phyloP scores from a whole-genome alignment of 2,113 vertebrate species.

The Siniperca chuatsi region DNA sequence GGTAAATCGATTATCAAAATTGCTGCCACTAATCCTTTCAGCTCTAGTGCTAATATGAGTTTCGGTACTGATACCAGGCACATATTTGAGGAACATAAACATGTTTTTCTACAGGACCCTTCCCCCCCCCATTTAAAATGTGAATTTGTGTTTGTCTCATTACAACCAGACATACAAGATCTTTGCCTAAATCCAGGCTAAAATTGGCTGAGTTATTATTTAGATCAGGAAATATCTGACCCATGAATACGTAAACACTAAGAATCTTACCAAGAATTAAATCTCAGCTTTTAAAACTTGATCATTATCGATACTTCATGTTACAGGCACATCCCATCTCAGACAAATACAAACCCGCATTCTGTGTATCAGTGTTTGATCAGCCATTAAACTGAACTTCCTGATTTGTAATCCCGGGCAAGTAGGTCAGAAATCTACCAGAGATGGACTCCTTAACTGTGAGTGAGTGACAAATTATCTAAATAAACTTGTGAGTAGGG shows the following conservation, averaged over 20 bases:
- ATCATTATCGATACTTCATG: neutral
- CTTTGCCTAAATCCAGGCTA: neutral
- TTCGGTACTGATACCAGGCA: neutral
- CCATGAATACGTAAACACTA: neutral
- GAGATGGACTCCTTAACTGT: too few species aligned
- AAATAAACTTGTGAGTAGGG: too few species aligned
- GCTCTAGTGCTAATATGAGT: neutral
- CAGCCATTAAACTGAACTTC: neutral
- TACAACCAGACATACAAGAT: neutral
- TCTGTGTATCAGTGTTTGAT: neutral
- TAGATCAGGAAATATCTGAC: neutral
- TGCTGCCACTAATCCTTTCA: neutral
- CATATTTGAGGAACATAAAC: neutral
- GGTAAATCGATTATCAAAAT: neutral
- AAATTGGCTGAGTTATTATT: neutral
- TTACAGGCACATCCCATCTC: neutral
- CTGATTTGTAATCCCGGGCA: neutral
- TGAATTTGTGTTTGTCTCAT: neutral
- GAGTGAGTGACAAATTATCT: too few species aligned
- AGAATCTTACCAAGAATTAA: neutral
- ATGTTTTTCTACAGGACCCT: too few species aligned
- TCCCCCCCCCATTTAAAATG: neutral
- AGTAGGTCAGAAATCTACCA: too few species aligned
- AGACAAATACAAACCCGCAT: neutral
- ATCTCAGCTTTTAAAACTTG: neutral